These are phyloP conservation scores for Hyla sarda DNA, from an alignment of 2,113 vertebrate species.

Conservation along the genomic window DNA sequence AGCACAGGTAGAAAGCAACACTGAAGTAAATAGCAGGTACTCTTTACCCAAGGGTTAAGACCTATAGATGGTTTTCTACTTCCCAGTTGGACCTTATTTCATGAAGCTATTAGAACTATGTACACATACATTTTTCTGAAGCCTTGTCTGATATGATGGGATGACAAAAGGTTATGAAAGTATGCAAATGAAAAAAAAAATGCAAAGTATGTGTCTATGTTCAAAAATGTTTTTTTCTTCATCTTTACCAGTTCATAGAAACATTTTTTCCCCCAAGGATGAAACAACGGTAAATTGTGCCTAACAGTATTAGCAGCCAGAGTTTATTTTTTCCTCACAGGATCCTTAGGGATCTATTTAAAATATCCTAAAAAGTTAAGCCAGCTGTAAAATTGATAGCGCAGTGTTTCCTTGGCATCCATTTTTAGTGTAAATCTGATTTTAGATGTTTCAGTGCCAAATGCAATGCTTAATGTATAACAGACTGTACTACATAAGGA, in stretches of 20 bases:
- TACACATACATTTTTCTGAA: background rate
- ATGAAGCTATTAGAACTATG: no score
- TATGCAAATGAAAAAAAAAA: background rate
- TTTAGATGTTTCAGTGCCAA: background rate
- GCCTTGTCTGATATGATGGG: background rate
- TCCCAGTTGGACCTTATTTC: no score
- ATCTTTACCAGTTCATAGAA: background rate
- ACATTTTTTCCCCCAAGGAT: background rate
- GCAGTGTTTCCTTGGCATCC: slow-evolving; percentile 19
- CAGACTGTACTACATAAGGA: background rate
- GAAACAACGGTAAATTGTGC: background rate
- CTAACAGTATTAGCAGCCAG: background rate
- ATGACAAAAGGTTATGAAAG: background rate
- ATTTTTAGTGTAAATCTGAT: background rate
- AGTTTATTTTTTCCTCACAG: slow-evolving; percentile 8
- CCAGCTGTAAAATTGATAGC: slow-evolving; percentile 43
- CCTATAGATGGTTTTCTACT: background rate
- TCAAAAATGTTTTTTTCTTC: background rate
- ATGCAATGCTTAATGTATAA: background rate
- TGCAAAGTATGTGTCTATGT: background rate
- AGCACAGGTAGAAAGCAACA: background rate
- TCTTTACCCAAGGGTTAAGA: background rate
- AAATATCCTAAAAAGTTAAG: slow-evolving; percentile 34
- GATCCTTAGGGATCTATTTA: slow-evolving; percentile 31
- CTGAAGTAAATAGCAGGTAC: background rate